These are phyloP conservation scores for Ceyx melanurus DNA, from an alignment of 2,113 vertebrate genomes.

Conservation along the genomic window DNA sequence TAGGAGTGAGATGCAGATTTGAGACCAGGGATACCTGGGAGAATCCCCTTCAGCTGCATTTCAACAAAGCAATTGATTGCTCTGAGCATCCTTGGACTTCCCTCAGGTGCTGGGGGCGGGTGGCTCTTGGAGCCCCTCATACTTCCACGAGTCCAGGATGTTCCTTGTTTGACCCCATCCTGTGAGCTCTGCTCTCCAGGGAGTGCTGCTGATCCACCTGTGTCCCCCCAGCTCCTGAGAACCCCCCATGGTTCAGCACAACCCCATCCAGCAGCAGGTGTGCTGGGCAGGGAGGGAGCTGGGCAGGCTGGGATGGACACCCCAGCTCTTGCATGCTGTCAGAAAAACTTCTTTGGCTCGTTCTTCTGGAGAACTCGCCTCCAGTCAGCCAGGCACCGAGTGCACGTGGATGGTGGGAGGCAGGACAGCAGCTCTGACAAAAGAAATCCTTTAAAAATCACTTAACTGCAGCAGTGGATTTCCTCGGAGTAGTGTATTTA, in stretches of 20 bases:
- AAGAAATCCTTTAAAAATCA: background rate
- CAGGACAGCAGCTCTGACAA: background rate
- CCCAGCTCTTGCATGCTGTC: fast-evolving
- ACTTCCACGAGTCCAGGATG: background rate
- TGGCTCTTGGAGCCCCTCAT: background rate
- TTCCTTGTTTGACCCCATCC: background rate
- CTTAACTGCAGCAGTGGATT: background rate
- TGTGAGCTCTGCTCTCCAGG: too few species aligned
- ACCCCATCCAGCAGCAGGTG: background rate
- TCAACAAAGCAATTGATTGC: background rate
- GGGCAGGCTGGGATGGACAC: background rate
- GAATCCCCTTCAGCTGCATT: background rate
- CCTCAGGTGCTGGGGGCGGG: background rate
- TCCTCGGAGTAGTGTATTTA: background rate
- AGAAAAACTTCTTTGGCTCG: too few species aligned
- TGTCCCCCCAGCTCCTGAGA: too few species aligned
- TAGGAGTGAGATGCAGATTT: background rate
- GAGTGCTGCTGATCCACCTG: too few species aligned
- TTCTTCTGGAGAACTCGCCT: background rate
- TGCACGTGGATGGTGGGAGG: background rate
- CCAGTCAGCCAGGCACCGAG: fast-evolving
- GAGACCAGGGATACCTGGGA: background rate
- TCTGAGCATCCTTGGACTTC: background rate
- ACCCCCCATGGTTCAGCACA: too few species aligned
- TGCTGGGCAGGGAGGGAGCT: too few species aligned